These are phyloP conservation scores for Zele albiditarsus DNA, from an alignment of 2,888 invertebrate species.

Conservation along the genomic window DNA sequence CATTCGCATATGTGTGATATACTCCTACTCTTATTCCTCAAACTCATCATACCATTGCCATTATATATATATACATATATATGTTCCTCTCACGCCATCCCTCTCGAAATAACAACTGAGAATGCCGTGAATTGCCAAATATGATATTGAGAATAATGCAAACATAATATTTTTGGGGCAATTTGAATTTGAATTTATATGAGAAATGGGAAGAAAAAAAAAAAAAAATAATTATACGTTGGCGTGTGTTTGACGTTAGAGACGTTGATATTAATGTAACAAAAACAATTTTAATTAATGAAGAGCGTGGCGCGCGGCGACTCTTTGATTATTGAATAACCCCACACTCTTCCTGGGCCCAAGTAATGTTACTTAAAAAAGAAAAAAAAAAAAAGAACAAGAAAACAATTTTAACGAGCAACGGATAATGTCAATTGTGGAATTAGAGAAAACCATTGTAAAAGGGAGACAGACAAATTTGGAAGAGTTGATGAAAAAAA, in stretches of 20 bases:
- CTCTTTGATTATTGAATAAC: slow-evolving; percentile 60
- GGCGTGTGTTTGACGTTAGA: slow-evolving; percentile 59
- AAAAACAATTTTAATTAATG: slow-evolving; percentile 41
- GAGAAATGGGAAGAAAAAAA: neutral
- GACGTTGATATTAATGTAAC: slow-evolving; percentile 25
- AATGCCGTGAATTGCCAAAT: neutral
- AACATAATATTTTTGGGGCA: neutral
- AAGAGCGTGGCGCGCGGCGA: slow-evolving; percentile 53
- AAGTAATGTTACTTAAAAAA: slow-evolving; percentile 66
- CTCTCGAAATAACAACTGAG: neutral
- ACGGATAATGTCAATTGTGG: slow-evolving; percentile 19
- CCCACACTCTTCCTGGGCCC: slow-evolving; percentile 70
- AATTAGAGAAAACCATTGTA: slow-evolving; percentile 21
- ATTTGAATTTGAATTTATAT: neutral
- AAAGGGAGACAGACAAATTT: slow-evolving; percentile 2
- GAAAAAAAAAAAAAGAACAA: slow-evolving; percentile 47
- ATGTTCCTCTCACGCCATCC: neutral
- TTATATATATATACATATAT: too few relatives aligned
- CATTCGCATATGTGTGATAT: slow-evolving; percentile 65
- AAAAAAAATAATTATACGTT: slow-evolving; percentile 64
- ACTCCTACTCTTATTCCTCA: slow-evolving; percentile 30
- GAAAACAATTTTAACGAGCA: slow-evolving; percentile 29
- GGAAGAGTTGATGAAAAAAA: slow-evolving; percentile 51
- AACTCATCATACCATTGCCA: neutral
- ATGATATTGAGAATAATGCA: too few relatives aligned